phyloP scores from a whole-genome alignment of 2,113 vertebrate genomes.

The Paraplagusia blochii region DNA sequence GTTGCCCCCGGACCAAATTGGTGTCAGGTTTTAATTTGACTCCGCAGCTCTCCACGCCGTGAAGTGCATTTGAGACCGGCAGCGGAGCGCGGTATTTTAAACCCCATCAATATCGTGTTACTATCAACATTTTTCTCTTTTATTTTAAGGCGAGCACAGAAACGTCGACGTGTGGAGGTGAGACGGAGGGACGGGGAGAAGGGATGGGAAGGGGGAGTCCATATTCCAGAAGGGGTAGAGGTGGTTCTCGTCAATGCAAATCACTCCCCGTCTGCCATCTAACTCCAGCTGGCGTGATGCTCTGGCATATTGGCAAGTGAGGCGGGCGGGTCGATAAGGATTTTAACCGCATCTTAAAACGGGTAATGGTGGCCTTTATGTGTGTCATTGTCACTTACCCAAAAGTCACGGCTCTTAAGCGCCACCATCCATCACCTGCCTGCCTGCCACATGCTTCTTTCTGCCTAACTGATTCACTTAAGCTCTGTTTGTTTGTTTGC shows the following conservation, averaged over 20 bases:
- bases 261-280: constrained; percentile 50
- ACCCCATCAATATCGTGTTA: constrained; percentile 24
- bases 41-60: constrained; percentile 27
- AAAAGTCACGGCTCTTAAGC: constrained; percentile 72
- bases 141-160: constrained; percentile 26
- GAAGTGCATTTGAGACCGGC: constrained; percentile 40
- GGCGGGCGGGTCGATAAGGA: constrained; percentile 68
- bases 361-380: constrained; percentile 75
- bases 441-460: constrained; percentile 66
- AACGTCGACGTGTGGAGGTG: constrained; percentile 28
- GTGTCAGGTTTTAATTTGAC: constrained; percentile 62
- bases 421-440: constrained; percentile 74
- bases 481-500: constrained; percentile 65
- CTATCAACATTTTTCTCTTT: constrained; percentile 16
- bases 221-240: constrained; percentile 28
- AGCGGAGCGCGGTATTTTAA: constrained; percentile 35
- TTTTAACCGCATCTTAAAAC: constrained; percentile 73
- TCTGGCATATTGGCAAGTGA: constrained; percentile 70
- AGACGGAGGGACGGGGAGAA: constrained; percentile 13
- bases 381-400: constrained; percentile 77
- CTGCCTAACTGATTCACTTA: constrained; percentile 68
- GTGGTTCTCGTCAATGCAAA: constrained; percentile 59
- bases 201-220: background rate
- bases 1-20: constrained; percentile 41
- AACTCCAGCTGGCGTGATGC: constrained; percentile 59